A percentile compares a stretch with the other conserved stretches of the same genome.
These are phyloP conservation scores for Sipha flava DNA, from an alignment of 1,140 invertebrate species.

Conservation along the genomic window DNA sequence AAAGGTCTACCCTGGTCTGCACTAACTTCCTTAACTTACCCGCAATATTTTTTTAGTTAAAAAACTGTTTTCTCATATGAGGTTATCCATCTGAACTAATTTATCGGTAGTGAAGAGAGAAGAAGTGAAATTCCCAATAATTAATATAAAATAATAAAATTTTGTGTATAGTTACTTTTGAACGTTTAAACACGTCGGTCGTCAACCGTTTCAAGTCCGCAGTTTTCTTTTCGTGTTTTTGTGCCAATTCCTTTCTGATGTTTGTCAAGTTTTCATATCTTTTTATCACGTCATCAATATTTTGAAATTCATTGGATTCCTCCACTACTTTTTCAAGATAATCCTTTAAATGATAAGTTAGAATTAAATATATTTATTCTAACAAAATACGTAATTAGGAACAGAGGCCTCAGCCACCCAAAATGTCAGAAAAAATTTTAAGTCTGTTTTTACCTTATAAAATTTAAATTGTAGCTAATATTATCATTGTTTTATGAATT, in stretches of 20 bases:
- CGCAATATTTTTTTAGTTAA: too few species aligned
- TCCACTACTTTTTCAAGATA: constrained; percentile 1
- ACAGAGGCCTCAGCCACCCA: too few species aligned
- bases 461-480: neutral
- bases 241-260: neutral
- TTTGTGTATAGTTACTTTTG: neutral
- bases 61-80: too few species aligned
- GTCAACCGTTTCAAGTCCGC: neutral
- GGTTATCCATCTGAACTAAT: too few species aligned
- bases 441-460: too few species aligned
- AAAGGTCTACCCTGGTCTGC: too few species aligned
- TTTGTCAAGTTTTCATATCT: constrained; percentile 22
- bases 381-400: too few species aligned
- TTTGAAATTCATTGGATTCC: neutral
- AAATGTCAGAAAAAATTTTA: neutral
- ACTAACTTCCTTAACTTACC: too few species aligned
- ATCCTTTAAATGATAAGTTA: neutral
- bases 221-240: constrained; percentile 10
- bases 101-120: too few species aligned
- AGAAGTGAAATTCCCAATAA: neutral
- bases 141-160: neutral
- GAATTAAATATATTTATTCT: too few species aligned
- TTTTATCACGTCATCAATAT: constrained; percentile 9
- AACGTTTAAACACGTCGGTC: neutral
- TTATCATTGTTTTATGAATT: too few species aligned